Base-by-base conservation (phyloP, 2,113 vertebrate genomes). In the Lamprologus tigripictilis region DNA sequence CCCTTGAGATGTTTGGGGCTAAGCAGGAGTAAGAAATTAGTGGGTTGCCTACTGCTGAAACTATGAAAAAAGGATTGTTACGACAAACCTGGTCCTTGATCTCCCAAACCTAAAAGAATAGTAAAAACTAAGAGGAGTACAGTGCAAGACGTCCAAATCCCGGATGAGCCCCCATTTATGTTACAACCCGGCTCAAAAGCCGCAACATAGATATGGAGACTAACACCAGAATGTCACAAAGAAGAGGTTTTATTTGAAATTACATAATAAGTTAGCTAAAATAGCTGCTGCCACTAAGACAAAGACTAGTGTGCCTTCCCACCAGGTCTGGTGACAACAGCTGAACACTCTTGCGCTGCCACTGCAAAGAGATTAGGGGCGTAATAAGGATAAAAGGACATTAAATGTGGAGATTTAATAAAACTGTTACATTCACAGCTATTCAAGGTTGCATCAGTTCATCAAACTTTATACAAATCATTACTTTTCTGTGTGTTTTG, bases 121-220 rank as follows among this genome's bases (percentile, higher is more conserved):
- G 33, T 37, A 66, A 66, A 66, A 37, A 66, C 31, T n/a, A 66
- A n/a, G 31, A 35, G 28, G 0, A n/a, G 17, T 12, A 66, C 9
- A 35, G 94, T 96, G 95, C 95, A 94, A 95, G 92, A 96, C 71
- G 95, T 96, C 95, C 96, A 96, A 96, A 96, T 96, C 95, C 96
- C 94, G 83, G 93, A 94, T 19, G 82, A 94, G 93, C 91, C 93
- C 90, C 9, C 1, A 1, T 19, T 82, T 82, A 66, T 66, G 61
- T 66, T 66, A 37, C 33, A 8, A 66, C 33, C 61, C 6, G 33
- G 33, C 31, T 66, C 19, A 37, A 66, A 66, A 66, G 19, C 1
- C 1, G 33, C 61, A 66, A 13, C 61, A 37, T 66, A 37, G 1
- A 21, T 66, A 37, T 37, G 33, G 11, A 37, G 7, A 21, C 33